Evolutionary conservation across 2,888 invertebrate species (phyloP).

Genomic region (Fragum whitleyi): DNA sequence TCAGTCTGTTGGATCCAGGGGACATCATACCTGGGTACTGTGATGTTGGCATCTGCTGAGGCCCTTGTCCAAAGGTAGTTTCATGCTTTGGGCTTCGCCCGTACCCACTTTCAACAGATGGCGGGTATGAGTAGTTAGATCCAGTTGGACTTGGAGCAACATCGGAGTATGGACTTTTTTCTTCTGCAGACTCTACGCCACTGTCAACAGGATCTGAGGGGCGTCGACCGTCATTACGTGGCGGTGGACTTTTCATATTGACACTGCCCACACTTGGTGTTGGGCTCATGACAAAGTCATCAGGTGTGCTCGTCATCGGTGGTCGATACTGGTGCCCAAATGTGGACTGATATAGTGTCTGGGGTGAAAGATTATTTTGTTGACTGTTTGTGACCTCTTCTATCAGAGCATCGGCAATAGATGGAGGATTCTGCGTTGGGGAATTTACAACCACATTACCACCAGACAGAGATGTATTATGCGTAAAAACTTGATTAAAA

Average conservation of each 20-base stretch:
- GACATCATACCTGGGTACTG: constrained; percentile 48
- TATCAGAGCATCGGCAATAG: constrained; percentile 30
- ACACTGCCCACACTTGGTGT: neutral
- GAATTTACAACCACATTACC: constrained; percentile 50
- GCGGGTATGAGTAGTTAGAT: constrained; percentile 66
- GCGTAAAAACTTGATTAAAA: neutral
- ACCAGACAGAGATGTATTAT: constrained; percentile 31
- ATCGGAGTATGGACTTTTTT: constrained; percentile 54
- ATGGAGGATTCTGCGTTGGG: constrained; percentile 10
- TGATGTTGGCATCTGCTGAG: constrained; percentile 34
- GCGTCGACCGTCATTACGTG: constrained; percentile 15
- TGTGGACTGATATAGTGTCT: neutral
- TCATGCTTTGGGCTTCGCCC: constrained; percentile 60
- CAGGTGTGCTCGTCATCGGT: neutral
- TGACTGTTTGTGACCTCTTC: neutral
- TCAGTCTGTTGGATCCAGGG: constrained; percentile 33
- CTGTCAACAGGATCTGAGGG: constrained; percentile 50
- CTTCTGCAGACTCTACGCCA: constrained; percentile 58
- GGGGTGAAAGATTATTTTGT: neutral
- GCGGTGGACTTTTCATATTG: neutral
- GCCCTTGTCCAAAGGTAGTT: neutral
- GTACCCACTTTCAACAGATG: constrained; percentile 68
- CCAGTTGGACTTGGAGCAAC: constrained; percentile 63
- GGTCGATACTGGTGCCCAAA: neutral
- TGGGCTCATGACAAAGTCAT: constrained; percentile 16